A percentile compares a stretch with the other conserved stretches of the same genome.
Evolutionary conservation across 1,140 invertebrate species (phyloP).

Genomic region (Lasioglossum baleicum): DNA sequence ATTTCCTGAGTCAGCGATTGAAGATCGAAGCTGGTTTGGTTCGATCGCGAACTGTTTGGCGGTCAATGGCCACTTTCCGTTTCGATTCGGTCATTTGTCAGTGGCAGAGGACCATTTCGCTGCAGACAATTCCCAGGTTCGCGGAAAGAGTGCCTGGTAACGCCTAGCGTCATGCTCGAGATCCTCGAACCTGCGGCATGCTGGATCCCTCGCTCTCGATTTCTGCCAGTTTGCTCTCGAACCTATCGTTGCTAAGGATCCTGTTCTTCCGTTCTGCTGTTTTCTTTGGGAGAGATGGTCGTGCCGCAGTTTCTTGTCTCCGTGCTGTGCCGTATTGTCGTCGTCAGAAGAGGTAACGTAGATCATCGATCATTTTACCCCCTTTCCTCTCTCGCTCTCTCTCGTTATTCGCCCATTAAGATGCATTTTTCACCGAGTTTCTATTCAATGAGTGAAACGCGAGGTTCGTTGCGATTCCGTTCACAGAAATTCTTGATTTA

Average conservation of each 20-base stretch:
- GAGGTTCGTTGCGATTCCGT: too few species aligned
- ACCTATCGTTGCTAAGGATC: constrained; percentile 1
- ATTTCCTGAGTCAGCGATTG: too few species aligned
- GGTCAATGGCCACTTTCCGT: too few species aligned
- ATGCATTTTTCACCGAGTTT: too few species aligned
- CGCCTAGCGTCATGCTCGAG: constrained; percentile 30
- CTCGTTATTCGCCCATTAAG: too few species aligned
- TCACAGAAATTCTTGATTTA: too few species aligned
- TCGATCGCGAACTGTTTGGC: too few species aligned
- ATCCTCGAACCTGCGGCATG: background rate
- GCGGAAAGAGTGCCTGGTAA: background rate
- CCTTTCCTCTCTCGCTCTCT: too few species aligned
- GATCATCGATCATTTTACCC: background rate
- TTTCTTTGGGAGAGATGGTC: constrained; percentile 31
- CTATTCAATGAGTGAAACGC: too few species aligned
- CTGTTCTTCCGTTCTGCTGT: background rate
- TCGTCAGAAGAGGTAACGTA: constrained; percentile 66
- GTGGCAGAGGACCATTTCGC: background rate
- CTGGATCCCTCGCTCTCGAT: constrained; percentile 33
- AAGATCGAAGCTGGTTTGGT: too few species aligned
- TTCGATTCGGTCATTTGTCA: too few species aligned
- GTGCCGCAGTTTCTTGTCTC: constrained; percentile 64
- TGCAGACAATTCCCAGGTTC: background rate
- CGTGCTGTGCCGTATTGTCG: constrained; percentile 63
- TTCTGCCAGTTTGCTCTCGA: constrained; percentile 48